phyloP scores from a whole-genome alignment of 2,888 invertebrate species.

The Drosophila anomelani region DNA sequence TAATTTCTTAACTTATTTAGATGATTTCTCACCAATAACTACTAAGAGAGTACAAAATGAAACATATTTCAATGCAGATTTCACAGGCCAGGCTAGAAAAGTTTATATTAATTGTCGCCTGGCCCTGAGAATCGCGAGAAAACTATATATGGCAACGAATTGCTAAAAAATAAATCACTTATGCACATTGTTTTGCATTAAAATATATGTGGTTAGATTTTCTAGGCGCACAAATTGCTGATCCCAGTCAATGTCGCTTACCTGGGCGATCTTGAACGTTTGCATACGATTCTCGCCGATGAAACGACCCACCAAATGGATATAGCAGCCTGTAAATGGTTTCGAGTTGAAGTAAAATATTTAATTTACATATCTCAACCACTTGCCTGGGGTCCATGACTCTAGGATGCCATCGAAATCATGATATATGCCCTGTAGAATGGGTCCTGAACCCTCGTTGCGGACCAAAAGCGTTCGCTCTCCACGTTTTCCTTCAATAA shows the following conservation, averaged over 20 bases:
- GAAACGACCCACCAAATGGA: conserved; percentile 80
- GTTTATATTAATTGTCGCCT: background rate
- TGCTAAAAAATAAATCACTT: conserved; percentile 36
- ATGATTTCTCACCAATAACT: conserved; percentile 10
- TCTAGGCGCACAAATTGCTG: conserved; percentile 74
- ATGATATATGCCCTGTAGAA: conserved; percentile 80
- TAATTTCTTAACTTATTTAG: conserved; percentile 12
- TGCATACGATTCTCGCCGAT: conserved; percentile 74
- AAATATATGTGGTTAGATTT: conserved; percentile 77
- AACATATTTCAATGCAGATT: conserved; percentile 15
- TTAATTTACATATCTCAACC: background rate
- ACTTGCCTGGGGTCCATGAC: conserved; percentile 46
- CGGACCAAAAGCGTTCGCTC: conserved; percentile 78
- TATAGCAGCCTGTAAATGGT: conserved; percentile 62
- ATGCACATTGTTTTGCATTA: conserved; percentile 65
- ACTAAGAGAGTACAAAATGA: conserved; percentile 25
- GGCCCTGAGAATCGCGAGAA: conserved; percentile 6
- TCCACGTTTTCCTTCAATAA: conserved; percentile 72
- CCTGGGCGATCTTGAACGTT: conserved; percentile 71
- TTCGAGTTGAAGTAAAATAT: background rate
- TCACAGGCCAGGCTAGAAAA: background rate
- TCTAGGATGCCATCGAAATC: conserved; percentile 74
- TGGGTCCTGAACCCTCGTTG: conserved; percentile 73
- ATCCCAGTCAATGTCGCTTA: conserved; percentile 52
- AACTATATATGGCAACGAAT: background rate